Evolutionary conservation across 30 jellyfish, hydroid and myxozoan genomes (phyloP), one percentile per base, ranked within the genome.

Genomic region (Haliclystus octoradiatus): DNA sequence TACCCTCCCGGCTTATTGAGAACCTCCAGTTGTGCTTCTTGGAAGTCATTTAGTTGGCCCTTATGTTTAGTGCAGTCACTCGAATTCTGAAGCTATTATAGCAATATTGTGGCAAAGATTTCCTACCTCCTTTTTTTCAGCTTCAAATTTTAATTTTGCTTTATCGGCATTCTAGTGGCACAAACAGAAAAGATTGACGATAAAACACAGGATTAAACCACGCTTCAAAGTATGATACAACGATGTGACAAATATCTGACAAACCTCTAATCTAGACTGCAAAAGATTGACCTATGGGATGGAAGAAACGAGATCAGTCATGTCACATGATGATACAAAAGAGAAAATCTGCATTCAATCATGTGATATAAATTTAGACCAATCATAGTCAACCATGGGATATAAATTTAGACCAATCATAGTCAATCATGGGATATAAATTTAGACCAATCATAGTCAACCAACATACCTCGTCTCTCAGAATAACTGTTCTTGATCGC

Each of bases 381-480:
- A n/a, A n/a, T n/a, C n/a, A n/a, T n/a, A 9, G 60, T 47, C 13
- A 47, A 47, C 60, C 60, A 47, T n/a, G 60, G 60, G 15, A 47
- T 47, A 47, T 13, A 9, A 47, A 47, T 47, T 47, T 9, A 47
- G 13, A 9, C n/a, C 15, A 47, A 9, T 47, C 13, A n/a, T n/a
- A n/a, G n/a, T n/a, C n/a, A n/a, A n/a, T n/a, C n/a, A n/a, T n/a
- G n/a, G n/a, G n/a, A n/a, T n/a, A n/a, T n/a, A n/a, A n/a, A n/a
- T n/a, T n/a, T n/a, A n/a, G n/a, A n/a, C n/a, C n/a, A n/a, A n/a
- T n/a, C n/a, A n/a, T n/a, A n/a, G n/a, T n/a, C n/a, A n/a, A n/a
- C n/a, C n/a, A 46, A 3, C 76, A 1, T 65, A 77, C 96, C 93
- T 85, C 96, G 33, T 85, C 96, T 72, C 96, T 65, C 15, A 85